phyloP scores from a whole-genome alignment of 2,888 invertebrate genomes.

The Acleris literana region DNA sequence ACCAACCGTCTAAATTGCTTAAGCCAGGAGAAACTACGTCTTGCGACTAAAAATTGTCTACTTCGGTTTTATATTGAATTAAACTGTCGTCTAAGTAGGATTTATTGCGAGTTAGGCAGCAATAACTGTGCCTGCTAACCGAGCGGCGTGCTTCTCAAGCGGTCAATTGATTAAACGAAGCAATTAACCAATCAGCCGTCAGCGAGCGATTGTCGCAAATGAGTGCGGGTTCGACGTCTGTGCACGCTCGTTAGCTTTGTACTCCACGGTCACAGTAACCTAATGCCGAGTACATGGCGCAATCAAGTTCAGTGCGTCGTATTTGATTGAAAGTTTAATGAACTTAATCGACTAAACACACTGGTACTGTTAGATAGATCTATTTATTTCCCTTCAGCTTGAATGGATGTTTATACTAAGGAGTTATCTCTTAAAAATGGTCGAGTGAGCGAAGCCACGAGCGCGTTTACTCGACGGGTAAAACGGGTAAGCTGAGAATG shows the following conservation, averaged over 20 bases:
- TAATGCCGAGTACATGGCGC: constrained; percentile 28
- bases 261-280: constrained; percentile 32
- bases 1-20: too few species aligned
- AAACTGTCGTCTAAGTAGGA: constrained; percentile 69
- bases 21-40: too few species aligned
- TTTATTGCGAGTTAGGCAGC: constrained; percentile 60
- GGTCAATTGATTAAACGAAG: constrained; percentile 83
- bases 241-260: constrained; percentile 48
- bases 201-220: constrained; percentile 76
- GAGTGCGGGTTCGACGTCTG: constrained; percentile 73
- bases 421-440: too few species aligned
- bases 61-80: constrained; percentile 46
- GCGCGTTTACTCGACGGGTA: too few species aligned
- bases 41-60: too few species aligned
- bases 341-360: constrained; percentile 16
- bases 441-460: too few species aligned
- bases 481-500: too few species aligned
- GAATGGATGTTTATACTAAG: background rate
- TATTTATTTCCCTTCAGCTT: background rate
- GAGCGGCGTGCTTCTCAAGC: constrained; percentile 69
- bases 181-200: constrained; percentile 82
- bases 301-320: constrained; percentile 26
- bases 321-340: constrained; percentile 26
- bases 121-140: constrained; percentile 42
- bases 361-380: constrained; percentile 3